phyloP scores from a whole-genome alignment of 2,113 vertebrate genomes.

The Vulpes lagopus region DNA sequence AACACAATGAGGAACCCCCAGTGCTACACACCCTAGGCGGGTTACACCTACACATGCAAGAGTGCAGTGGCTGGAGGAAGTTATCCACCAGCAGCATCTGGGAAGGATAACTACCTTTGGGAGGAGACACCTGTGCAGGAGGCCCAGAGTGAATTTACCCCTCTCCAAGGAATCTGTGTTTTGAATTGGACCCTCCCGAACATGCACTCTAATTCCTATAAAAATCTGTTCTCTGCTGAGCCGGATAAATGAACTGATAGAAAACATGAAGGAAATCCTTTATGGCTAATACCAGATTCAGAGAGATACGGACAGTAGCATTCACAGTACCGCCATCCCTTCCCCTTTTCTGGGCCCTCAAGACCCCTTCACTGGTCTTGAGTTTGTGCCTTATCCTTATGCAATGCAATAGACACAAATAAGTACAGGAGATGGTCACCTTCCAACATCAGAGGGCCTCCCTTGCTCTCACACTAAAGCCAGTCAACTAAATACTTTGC shows the following conservation, averaged over 20 bases:
- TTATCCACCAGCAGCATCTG: not conserved
- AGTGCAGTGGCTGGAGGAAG: rapidly evolving
- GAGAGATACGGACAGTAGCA: not conserved
- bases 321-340: not conserved
- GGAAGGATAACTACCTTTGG: not conserved
- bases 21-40: rapidly evolving
- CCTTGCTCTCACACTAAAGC: not conserved
- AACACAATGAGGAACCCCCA: no score
- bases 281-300: not conserved
- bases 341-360: not conserved
- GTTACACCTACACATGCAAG: not conserved
- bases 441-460: not conserved
- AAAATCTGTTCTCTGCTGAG: not conserved
- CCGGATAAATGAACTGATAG: not conserved
- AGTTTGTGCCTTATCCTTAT: not conserved
- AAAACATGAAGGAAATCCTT: not conserved
- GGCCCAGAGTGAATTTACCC: not conserved
- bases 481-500: conserved; percentile 19
- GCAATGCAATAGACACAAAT: not conserved
- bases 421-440: not conserved
- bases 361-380: not conserved
- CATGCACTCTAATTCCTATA: not conserved
- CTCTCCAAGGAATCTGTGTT: not conserved
- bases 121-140: not conserved
- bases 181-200: not conserved